Base-by-base conservation (phyloP, 2,113 vertebrate species). In the Leuciscus idus region DNA sequence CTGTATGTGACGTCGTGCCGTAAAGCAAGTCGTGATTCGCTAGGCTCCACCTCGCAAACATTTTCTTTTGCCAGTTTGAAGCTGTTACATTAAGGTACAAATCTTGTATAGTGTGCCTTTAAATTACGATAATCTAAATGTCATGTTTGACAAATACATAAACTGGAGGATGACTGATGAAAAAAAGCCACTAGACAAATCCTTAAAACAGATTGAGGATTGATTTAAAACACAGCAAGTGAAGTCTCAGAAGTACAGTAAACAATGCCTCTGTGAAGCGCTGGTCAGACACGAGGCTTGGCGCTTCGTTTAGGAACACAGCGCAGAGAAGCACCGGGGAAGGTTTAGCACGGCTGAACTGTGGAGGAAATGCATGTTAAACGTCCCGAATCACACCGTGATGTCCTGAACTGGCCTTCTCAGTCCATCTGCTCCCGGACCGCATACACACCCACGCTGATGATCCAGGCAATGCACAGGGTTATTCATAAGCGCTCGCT, bases 191-290 rank as follows among this genome's bases (percentile, higher is more conserved):
- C 23, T 4, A 28, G 48, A 19, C 43, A 52, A 75, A 76, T 76
- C 23, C 26, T 9, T 76, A 57, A 59, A 70, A 72, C 62, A 48
- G 39, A 30, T 2, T n/a, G 0, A 36, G 1, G 28, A 80, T 7
- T 81, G 84, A 77, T 84, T 84, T 86, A 76, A 80, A 80, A 28
- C 9, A 75, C 81, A 77, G 81, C 5, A 6, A 59, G 84, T 15
- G n/a, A 48, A 78, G 23, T 59, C 43, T 68, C 75, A 26, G 68
- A 57, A 2, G 55, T 55, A 52, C 26, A 2, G 30, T 62, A 28
- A 39, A 66, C 68, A 43, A 39, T 1, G 61, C 28, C 50, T 64
- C 23, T 48, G 80, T 39, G 39, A n/a, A 28, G 1, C 33, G 5
- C 62, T 12, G 33, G 6, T 26, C 43, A 39, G 28, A 85, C n/a